phyloP scores from a whole-genome alignment of 2,888 invertebrate genomes.

The Chaitophorus viminalis region DNA sequence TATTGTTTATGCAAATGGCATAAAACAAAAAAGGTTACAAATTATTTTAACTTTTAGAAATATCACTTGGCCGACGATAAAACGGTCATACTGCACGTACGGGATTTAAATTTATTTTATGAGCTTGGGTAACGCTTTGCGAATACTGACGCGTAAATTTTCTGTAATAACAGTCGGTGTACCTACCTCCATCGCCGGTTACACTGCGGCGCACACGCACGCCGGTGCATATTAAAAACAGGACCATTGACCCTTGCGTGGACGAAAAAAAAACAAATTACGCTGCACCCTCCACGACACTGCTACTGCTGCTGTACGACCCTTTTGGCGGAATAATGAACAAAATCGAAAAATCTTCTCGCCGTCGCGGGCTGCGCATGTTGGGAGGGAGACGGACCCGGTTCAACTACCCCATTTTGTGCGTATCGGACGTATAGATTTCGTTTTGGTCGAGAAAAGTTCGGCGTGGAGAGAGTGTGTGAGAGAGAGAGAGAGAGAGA shows the following conservation, averaged over 20 bases:
- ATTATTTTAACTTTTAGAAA: background rate
- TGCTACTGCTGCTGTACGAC: background rate
- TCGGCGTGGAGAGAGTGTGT: too few relatives aligned
- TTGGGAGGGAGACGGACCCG: too few relatives aligned
- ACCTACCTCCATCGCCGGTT: background rate
- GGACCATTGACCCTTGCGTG: background rate
- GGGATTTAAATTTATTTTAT: background rate
- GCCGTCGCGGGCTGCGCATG: too few relatives aligned
- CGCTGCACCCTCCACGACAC: background rate
- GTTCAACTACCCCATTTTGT: background rate
- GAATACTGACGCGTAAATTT: background rate
- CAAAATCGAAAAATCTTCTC: background rate
- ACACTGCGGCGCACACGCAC: background rate
- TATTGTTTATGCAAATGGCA: background rate
- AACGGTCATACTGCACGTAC: too few relatives aligned
- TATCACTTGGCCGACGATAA: too few relatives aligned
- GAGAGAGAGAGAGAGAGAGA: too few relatives aligned
- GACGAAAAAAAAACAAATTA: background rate
- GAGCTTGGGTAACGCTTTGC: background rate
- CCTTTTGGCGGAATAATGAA: background rate
- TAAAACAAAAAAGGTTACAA: background rate
- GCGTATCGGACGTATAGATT: background rate
- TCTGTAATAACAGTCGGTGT: background rate
- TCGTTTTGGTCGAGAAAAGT: background rate
- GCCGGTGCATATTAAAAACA: background rate